Base-by-base conservation (phyloP, 2,113 vertebrate species). In the Gavia stellata region DNA sequence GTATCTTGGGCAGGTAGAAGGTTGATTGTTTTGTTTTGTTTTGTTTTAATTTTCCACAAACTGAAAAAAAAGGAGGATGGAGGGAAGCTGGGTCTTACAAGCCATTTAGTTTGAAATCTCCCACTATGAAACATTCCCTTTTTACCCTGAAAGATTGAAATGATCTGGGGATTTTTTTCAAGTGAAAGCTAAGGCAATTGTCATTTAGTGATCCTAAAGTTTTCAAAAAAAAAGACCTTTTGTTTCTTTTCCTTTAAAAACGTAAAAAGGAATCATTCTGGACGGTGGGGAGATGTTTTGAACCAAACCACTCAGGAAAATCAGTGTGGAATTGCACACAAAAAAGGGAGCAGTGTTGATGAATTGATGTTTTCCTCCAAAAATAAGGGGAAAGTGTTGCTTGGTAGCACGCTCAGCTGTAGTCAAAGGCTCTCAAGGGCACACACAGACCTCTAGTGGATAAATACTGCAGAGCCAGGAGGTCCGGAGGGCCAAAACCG, bases 101-200 rank as follows among this genome's bases (percentile, higher is more conserved):
- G 53, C 4, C 12, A 17, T 24, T 87, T n/a, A 7, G 8, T 59
- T 75, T 79, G 45, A 63, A 92, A 59, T 31, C 16, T 58, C 29
- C 18, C 25, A 16, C 26, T 45, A 5, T 13, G 4, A 71, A 81
- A 53, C 1, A 33, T 58, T 71, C 6, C 28, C 17, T 58, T 74
- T 80, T 62, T 23, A 59, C 20, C 36, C 28, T 25, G 24, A 81
- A 65, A 79, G 68, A 21, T 0, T 25, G 14, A 42, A 66, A 93
- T 33, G 0, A 47, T 53, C 45, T 49, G 15, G 21, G 14, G 2
- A 1, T 1, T 1, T 6, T 66, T 78, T 40, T 17, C 29, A 62
- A 38, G 18, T 21, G 52, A 71, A 71, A 81, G 1, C 7, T 50
- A 38, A 58, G 6, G 7, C 17, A 58, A 7, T 33, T 53, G 17